phyloP scores from a whole-genome alignment of 2,888 invertebrate species.

The Macrosiphum euphorbiae region DNA sequence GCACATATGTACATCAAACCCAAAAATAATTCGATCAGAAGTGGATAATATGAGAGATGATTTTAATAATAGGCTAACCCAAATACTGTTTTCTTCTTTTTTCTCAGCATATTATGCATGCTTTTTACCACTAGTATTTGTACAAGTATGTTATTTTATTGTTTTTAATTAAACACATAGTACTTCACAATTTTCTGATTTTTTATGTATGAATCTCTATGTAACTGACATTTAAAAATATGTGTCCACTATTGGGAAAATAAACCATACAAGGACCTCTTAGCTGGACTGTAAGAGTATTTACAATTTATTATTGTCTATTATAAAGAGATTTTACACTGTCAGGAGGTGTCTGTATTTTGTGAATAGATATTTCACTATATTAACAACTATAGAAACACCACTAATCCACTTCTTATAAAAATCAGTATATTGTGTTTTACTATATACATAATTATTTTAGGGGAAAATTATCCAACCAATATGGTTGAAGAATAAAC shows the following conservation, averaged over 20 bases:
- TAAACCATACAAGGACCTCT: background rate
- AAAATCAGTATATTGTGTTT: background rate
- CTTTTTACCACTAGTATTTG: slow-evolving; percentile 90
- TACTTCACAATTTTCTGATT: background rate
- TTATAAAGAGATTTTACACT: background rate
- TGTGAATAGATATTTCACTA: background rate
- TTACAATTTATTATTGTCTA: background rate
- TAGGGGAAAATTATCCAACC: background rate
- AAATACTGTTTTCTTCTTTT: slow-evolving; percentile 87
- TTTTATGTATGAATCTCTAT: background rate
- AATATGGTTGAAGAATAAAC: background rate
- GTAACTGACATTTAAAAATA: background rate
- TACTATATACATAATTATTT: background rate
- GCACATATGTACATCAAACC: slow-evolving; percentile 57
- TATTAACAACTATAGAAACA: background rate
- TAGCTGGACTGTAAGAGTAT: background rate
- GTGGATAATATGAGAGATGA: slow-evolving; percentile 87
- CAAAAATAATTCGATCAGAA: slow-evolving; percentile 72
- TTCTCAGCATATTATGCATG: slow-evolving; percentile 89
- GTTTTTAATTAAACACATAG: background rate
- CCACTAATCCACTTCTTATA: slow-evolving; percentile 19
- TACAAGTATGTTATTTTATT: slow-evolving; percentile 76
- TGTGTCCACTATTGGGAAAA: background rate
- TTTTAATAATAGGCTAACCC: slow-evolving; percentile 90
- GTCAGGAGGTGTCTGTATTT: background rate